A percentile compares a stretch with the other conserved stretches of the same genome.
Evolutionary conservation across 2,113 vertebrate genomes (phyloP).

Genomic region (Vidua chalybeata): DNA sequence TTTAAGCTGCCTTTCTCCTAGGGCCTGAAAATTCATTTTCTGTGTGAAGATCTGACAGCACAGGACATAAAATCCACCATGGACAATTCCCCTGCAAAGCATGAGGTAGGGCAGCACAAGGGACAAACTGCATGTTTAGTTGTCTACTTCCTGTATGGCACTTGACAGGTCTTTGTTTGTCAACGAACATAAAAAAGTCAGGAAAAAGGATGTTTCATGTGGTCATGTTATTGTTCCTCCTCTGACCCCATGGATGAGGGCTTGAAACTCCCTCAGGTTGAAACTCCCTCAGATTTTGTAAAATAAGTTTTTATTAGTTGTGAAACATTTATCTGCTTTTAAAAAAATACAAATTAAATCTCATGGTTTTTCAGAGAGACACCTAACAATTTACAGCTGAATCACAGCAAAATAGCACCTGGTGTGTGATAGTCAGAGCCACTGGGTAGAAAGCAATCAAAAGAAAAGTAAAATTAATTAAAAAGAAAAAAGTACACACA

Average conservation of each 20-base stretch:
- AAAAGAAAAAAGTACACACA: not conserved
- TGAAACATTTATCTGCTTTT: not conserved
- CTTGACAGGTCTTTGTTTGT: not conserved
- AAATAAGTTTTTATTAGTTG: not conserved
- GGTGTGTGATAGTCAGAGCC: not conserved
- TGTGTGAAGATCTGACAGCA: not conserved
- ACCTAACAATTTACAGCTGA: not conserved
- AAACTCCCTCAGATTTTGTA: not conserved
- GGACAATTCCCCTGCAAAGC: not conserved
- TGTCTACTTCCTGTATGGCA: rapidly evolving
- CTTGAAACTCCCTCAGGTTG: rapidly evolving
- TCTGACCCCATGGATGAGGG: not conserved
- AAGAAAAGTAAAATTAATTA: not conserved
- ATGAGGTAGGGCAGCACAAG: not conserved
- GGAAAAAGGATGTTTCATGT: not conserved
- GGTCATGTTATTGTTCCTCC: not conserved
- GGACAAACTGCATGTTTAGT: not conserved
- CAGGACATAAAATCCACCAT: not conserved
- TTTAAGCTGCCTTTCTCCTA: not conserved
- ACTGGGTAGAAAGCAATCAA: not conserved
- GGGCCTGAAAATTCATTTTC: not conserved
- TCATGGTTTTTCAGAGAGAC: not conserved
- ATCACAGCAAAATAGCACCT: not conserved
- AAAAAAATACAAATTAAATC: not conserved
- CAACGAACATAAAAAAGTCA: not conserved